Evolutionary conservation across 2,888 invertebrate genomes (phyloP).

Genomic region (Ophioninae sp.): DNA sequence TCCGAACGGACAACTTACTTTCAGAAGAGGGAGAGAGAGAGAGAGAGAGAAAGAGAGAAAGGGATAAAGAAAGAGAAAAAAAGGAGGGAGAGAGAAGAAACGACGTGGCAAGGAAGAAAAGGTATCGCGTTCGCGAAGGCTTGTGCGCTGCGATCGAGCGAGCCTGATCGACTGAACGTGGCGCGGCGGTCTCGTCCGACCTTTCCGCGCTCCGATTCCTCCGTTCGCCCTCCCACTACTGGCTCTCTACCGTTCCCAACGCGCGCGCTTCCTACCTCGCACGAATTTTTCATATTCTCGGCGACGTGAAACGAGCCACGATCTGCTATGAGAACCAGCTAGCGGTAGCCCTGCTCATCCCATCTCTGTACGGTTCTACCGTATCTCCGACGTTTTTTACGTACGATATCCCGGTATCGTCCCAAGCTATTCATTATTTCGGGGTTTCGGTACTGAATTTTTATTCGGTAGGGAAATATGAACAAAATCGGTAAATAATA

Average conservation of each 20-base stretch:
- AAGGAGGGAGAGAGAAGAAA: background rate
- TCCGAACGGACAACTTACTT: background rate
- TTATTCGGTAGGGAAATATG: too few relatives aligned
- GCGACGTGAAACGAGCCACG: background rate
- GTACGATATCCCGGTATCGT: too few relatives aligned
- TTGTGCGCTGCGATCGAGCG: slow-evolving; percentile 70
- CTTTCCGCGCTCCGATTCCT: slow-evolving; percentile 47
- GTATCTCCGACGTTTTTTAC: too few relatives aligned
- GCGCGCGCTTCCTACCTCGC: background rate
- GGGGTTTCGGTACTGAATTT: too few relatives aligned
- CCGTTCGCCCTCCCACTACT: background rate
- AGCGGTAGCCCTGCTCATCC: too few relatives aligned
- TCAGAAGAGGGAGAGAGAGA: background rate
- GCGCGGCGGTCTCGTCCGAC: slow-evolving; percentile 63
- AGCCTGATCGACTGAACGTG: slow-evolving; percentile 74
- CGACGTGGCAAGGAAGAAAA: slow-evolving; percentile 31
- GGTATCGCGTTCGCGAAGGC: slow-evolving; percentile 1
- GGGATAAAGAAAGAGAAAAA: background rate
- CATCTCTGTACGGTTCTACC: too few relatives aligned
- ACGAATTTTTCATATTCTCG: background rate
- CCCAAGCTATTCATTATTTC: too few relatives aligned
- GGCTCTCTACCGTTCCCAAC: background rate
- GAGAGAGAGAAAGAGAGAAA: slow-evolving; percentile 12
- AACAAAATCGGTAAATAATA: too few relatives aligned
- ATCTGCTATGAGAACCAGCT: too few relatives aligned